phyloP scores from a whole-genome alignment of 2,888 invertebrate species.

The Xylota segnis region DNA sequence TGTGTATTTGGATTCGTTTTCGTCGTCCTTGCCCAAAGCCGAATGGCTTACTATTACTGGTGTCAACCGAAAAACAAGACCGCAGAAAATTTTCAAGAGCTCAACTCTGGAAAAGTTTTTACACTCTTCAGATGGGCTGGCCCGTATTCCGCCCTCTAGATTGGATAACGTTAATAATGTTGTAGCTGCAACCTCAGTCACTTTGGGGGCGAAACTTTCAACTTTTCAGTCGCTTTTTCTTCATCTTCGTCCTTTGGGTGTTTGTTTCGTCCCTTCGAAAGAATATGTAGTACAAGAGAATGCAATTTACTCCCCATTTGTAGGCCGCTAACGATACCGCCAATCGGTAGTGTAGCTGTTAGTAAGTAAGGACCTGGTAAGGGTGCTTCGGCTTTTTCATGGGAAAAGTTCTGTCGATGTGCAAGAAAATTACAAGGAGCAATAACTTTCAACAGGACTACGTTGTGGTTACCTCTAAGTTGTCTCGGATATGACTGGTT shows the following conservation, averaged over 20 bases:
- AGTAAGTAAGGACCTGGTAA: neutral
- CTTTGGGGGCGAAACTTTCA: constrained; percentile 62
- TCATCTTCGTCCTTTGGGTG: constrained; percentile 10
- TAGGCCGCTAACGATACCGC: constrained; percentile 67
- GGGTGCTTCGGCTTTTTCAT: constrained; percentile 57
- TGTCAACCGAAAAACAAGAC: constrained; percentile 59
- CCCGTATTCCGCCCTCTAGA: neutral
- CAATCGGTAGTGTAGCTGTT: constrained; percentile 32
- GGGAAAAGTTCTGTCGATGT: constrained; percentile 54
- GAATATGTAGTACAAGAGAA: constrained; percentile 55
- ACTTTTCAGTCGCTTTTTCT: constrained; percentile 2
- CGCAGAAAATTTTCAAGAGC: constrained; percentile 70
- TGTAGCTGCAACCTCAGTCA: constrained; percentile 74
- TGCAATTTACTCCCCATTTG: constrained; percentile 73
- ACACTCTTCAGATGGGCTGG: neutral
- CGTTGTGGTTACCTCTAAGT: constrained; percentile 55
- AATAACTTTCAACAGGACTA: constrained; percentile 69
- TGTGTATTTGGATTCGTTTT: too few relatives aligned
- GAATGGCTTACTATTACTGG: constrained; percentile 47
- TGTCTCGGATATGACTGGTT: constrained; percentile 16
- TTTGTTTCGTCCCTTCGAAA: constrained; percentile 7
- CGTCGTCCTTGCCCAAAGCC: constrained; percentile 22
- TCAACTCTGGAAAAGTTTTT: constrained; percentile 47
- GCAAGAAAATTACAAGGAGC: constrained; percentile 71
- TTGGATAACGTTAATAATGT: constrained; percentile 70